These are phyloP conservation scores for Epinephelus lanceolatus DNA, from an alignment of 2,113 vertebrate species.

Conservation along the genomic window DNA sequence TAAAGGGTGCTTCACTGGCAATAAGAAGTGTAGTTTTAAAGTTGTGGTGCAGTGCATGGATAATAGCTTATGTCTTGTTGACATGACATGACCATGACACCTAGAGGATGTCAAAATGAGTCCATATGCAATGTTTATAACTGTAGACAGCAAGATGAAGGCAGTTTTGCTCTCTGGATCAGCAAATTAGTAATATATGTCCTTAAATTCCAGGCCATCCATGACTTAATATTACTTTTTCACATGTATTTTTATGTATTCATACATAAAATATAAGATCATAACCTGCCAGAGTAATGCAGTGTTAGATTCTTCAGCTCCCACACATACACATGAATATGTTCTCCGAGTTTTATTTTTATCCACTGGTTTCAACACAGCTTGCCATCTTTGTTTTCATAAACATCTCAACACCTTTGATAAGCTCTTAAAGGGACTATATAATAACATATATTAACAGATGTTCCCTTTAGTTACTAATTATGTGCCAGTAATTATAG, in stretches of 20 bases:
- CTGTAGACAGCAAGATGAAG: neutral
- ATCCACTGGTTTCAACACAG: neutral
- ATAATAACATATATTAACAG: neutral
- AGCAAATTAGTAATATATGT: neutral
- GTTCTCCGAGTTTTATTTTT: neutral
- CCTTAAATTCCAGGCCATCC: neutral
- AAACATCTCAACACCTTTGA: neutral
- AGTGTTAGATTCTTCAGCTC: neutral
- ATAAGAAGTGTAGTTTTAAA: neutral
- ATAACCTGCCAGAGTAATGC: neutral
- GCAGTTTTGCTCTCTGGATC: neutral
- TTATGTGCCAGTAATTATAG: neutral
- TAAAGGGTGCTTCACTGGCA: neutral
- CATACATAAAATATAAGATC: neutral
- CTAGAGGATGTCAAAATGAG: slow-evolving; percentile 3
- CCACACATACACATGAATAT: neutral
- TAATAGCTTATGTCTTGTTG: slow-evolving; percentile 1
- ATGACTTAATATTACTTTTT: neutral
- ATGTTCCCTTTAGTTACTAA: neutral
- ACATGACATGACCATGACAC: neutral
- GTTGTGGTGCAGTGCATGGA: neutral
- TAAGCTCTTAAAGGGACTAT: neutral
- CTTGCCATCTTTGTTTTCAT: neutral
- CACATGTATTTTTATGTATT: neutral
- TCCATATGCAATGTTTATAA: slow-evolving; percentile 18